Evolutionary conservation across 1,140 invertebrate genomes (phyloP).

Genomic region (Magallana ariakensis): DNA sequence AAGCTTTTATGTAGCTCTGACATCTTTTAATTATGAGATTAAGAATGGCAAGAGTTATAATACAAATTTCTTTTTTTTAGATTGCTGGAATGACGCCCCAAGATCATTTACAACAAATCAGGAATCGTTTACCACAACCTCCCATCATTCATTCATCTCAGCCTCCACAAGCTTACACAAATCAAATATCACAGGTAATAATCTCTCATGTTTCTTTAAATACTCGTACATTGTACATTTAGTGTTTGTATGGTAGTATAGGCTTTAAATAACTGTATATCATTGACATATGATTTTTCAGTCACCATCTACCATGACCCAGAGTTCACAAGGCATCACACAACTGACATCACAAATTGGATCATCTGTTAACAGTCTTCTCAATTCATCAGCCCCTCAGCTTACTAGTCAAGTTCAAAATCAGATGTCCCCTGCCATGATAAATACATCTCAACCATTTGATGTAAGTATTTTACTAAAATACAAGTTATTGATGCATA

Average conservation of each 20-base stretch:
- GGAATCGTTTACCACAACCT: conserved; percentile 33
- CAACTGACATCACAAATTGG: not conserved
- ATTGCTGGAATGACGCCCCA: conserved; percentile 40
- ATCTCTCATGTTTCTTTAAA: not conserved
- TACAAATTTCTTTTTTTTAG: not conserved
- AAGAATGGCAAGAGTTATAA: too few relatives aligned
- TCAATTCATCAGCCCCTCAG: conserved; percentile 59
- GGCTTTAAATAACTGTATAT: not conserved
- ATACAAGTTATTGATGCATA: not conserved
- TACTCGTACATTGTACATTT: not conserved
- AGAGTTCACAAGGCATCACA: conserved; percentile 27
- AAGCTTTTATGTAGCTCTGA: too few relatives aligned
- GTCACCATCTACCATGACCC: conserved; percentile 36
- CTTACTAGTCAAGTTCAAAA: conserved; percentile 64
- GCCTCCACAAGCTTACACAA: conserved; percentile 13
- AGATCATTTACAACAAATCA: conserved; percentile 45
- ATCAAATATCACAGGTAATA: conserved; percentile 33
- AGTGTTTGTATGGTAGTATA: too few relatives aligned
- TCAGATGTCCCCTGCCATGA: conserved; percentile 70
- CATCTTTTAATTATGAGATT: too few relatives aligned
- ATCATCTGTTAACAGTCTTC: conserved; percentile 25
- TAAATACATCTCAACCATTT: conserved; percentile 54
- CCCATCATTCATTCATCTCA: conserved; percentile 8
- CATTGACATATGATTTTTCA: not conserved
- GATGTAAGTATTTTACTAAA: conserved; percentile 25